Conservation (phyloP, 2,888 invertebrate genomes). For the Callinectes sapidus region DNA sequence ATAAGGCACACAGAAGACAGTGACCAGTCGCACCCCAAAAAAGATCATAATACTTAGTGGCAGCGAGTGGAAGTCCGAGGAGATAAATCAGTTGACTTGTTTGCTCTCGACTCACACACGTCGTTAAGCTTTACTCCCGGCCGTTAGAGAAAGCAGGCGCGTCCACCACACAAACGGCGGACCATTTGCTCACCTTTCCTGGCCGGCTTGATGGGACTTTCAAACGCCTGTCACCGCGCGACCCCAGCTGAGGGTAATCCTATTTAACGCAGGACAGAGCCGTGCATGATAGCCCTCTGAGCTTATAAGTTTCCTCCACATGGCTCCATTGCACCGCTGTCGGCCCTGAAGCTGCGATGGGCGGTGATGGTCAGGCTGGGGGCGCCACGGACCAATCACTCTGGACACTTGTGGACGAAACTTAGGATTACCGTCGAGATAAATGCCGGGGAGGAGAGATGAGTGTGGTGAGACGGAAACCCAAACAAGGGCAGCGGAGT, state of each 20-base stretch:
- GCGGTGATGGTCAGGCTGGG: not conserved
- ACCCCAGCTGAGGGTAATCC: not conserved
- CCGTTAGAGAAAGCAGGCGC: not conserved
- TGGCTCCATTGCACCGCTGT: not conserved
- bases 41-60: not conserved
- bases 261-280: not conserved
- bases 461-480: not conserved
- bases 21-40: not conserved
- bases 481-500: not conserved
- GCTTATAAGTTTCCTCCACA: not conserved
- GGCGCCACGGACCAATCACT: not conserved
- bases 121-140: not conserved
- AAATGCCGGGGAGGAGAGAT: not conserved
- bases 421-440: not conserved
- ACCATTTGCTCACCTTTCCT: not conserved
- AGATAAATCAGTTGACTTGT: not conserved
- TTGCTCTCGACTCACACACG: not conserved
- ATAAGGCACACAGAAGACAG: not conserved
- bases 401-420: not conserved
- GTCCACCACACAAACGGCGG: not conserved
- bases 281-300: not conserved
- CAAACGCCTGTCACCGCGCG: not conserved
- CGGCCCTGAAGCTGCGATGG: not conserved
- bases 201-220: not conserved
- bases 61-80: not conserved